Evolutionary conservation across 1,140 invertebrate genomes (phyloP).

Genomic region (Cotesia glomerata): DNA sequence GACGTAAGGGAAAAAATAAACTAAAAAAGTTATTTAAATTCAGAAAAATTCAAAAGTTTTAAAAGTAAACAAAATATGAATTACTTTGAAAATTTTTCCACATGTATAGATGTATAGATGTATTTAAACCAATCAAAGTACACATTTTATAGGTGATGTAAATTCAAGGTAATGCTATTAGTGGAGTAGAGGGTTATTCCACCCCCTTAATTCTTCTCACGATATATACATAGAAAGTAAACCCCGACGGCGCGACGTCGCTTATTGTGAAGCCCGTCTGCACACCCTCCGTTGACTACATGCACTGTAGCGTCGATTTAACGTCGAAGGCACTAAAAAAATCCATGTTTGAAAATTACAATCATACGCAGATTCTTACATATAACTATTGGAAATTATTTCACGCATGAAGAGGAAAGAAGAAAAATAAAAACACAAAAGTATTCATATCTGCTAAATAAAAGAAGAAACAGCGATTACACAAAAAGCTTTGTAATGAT

Average conservation of each 20-base stretch:
- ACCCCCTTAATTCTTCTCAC: conserved; percentile 3
- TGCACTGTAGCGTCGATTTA: conserved; percentile 5
- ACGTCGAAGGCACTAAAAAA: background rate
- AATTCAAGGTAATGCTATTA: conserved; percentile 38
- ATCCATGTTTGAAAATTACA: conserved; percentile 33
- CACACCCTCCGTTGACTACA: conserved; percentile 15
- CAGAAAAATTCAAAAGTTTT: background rate
- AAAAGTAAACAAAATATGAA: too few relatives aligned
- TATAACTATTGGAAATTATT: conserved; percentile 27
- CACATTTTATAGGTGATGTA: background rate
- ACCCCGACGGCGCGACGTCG: conserved; percentile 18
- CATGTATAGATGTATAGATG: too few relatives aligned
- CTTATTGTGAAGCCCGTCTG: background rate
- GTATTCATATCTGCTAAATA: too few relatives aligned
- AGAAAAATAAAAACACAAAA: background rate
- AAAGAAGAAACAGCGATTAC: background rate
- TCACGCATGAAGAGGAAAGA: conserved; percentile 8
- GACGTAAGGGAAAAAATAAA: background rate
- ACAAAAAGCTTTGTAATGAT: background rate
- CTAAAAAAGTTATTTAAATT: background rate
- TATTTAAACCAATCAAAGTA: conserved; percentile 6
- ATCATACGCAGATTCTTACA: conserved; percentile 29
- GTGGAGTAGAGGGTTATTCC: conserved; percentile 29
- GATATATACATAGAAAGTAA: background rate
- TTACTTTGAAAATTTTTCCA: too few relatives aligned